Evolutionary conservation across 1,140 invertebrate genomes (phyloP).

Genomic region (Scaptomyza hsui): DNA sequence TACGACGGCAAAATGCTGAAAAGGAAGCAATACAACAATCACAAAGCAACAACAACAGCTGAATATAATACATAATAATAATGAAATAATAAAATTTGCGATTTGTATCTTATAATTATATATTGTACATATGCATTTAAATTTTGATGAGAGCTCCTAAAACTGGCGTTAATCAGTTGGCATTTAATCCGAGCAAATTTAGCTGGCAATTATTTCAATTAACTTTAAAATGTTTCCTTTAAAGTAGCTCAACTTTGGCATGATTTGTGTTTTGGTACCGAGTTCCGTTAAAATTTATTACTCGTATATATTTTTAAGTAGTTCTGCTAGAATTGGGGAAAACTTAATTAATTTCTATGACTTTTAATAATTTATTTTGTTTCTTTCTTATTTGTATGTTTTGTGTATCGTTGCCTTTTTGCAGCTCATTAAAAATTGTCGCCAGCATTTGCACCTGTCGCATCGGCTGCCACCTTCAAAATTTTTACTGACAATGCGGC

Average conservation of each 20-base stretch:
- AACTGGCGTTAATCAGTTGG: slow-evolving; percentile 49
- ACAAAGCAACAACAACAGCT: slow-evolving; percentile 41
- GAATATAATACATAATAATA: slow-evolving; percentile 53
- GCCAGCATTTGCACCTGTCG: slow-evolving; percentile 78
- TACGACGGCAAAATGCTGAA: slow-evolving; percentile 48
- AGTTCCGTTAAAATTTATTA: no score
- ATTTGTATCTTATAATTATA: slow-evolving; percentile 56
- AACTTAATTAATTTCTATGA: slow-evolving; percentile 33
- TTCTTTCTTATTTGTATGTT: slow-evolving; percentile 25
- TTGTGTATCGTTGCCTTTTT: slow-evolving; percentile 65
- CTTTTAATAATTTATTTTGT: slow-evolving; percentile 52
- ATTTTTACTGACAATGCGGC: slow-evolving; percentile 69
- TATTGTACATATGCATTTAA: slow-evolving; percentile 57
- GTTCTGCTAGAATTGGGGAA: background rate
- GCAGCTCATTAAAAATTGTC: slow-evolving; percentile 81
- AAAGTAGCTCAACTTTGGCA: slow-evolving; percentile 14
- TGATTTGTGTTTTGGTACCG: slow-evolving; percentile 12
- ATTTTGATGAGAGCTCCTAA: slow-evolving; percentile 44
- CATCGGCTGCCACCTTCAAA: slow-evolving; percentile 66
- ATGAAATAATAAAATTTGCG: slow-evolving; percentile 31
- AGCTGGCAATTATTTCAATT: slow-evolving; percentile 54
- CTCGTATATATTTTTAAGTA: background rate
- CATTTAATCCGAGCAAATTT: slow-evolving; percentile 62
- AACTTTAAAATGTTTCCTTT: slow-evolving; percentile 24
- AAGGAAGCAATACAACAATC: slow-evolving; percentile 73